phyloP scores from a whole-genome alignment of 2,888 invertebrate genomes.

The Sphaeridia pumilis region DNA sequence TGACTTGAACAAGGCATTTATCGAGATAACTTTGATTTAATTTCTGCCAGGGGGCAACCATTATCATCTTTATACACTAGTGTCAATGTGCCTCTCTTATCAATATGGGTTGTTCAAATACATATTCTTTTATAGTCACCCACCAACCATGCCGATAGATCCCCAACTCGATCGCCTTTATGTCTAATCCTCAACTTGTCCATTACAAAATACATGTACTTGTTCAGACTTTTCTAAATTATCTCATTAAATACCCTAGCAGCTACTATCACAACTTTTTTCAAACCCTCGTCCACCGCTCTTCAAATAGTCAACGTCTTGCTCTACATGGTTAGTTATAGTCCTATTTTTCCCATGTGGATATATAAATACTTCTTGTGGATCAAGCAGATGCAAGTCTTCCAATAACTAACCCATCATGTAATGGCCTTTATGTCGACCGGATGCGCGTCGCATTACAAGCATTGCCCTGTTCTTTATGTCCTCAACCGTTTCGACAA shows the following conservation, averaged over 20 bases:
- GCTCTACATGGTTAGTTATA: neutral
- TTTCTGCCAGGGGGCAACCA: neutral
- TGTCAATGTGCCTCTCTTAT: neutral
- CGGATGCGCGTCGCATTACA: slow-evolving; percentile 27
- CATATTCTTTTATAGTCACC: neutral
- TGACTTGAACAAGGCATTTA: no score
- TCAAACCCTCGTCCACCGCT: no score
- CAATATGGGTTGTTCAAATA: neutral
- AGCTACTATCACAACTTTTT: no score
- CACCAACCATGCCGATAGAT: neutral
- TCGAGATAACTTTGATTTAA: no score
- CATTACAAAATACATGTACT: no score
- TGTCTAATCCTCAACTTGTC: no score
- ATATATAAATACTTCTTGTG: no score
- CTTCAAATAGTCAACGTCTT: no score
- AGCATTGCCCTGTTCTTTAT: neutral
- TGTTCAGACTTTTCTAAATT: no score
- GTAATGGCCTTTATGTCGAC: slow-evolving; percentile 6
- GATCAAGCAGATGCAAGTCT: no score
- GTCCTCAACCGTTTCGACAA: neutral
- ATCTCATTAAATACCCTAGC: no score
- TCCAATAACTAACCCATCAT: neutral
- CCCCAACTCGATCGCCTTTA: neutral
- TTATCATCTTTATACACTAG: neutral
- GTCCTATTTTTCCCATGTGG: no score